These are phyloP conservation scores for Ambastaia sidthimunki DNA, from an alignment of 2,797 vertebrate genomes.

Conservation along the genomic window DNA sequence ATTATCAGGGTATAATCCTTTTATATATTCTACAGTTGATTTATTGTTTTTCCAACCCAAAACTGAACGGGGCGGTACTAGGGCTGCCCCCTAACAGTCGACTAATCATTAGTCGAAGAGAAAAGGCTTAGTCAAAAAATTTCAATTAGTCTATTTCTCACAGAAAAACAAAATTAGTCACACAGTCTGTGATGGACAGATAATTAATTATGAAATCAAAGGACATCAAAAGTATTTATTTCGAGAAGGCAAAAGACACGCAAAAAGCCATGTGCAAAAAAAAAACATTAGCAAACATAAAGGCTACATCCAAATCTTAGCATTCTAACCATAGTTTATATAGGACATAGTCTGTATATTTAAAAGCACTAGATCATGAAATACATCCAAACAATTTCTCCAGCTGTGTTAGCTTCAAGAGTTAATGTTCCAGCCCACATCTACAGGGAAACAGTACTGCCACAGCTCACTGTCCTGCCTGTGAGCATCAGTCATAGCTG, in stretches of 20 bases:
- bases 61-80: slow-evolving; percentile 20
- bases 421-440: not conserved
- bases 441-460: not conserved
- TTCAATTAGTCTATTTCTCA: too few relatives aligned
- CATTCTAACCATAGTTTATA: not conserved
- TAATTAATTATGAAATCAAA: too few relatives aligned
- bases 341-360: not conserved
- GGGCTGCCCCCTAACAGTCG: too few relatives aligned
- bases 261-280: too few relatives aligned
- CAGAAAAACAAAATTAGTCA: too few relatives aligned
- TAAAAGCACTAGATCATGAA: not conserved
- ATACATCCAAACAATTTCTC: not conserved
- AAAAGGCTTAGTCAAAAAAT: too few relatives aligned
- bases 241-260: too few relatives aligned
- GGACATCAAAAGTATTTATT: too few relatives aligned
- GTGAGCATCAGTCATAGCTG: not conserved
- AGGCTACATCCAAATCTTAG: too few relatives aligned
- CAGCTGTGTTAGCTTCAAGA: not conserved
- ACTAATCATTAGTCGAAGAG: too few relatives aligned
- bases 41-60: slow-evolving; percentile 56
- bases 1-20: slow-evolving; percentile 62
- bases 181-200: too few relatives aligned
- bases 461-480: not conserved
- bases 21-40: slow-evolving; percentile 57
- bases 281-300: too few relatives aligned